Evolutionary conservation across 2,888 invertebrate species (phyloP).

Genomic region (Acleris cristana): DNA sequence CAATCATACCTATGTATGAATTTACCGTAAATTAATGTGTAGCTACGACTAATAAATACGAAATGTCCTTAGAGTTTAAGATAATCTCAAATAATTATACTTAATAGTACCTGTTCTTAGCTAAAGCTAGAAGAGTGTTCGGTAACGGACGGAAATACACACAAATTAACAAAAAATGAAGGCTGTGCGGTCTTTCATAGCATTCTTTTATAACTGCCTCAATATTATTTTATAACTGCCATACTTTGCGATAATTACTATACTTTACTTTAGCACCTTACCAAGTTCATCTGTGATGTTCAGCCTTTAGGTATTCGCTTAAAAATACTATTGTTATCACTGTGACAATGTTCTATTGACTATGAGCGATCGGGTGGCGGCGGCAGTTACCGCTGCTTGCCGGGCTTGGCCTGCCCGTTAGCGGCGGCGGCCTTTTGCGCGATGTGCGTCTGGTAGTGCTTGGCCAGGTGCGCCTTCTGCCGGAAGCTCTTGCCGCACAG

Average conservation of each 20-base stretch:
- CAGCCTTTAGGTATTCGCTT: slow-evolving; percentile 77
- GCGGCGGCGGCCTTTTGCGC: slow-evolving; percentile 91
- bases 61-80: slow-evolving; percentile 57
- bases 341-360: slow-evolving; percentile 76
- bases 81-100: slow-evolving; percentile 57
- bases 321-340: slow-evolving; percentile 68
- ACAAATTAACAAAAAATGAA: slow-evolving; percentile 79
- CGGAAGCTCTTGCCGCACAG: slow-evolving; percentile 97
- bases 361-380: slow-evolving; percentile 57
- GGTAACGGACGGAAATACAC: slow-evolving; percentile 82
- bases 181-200: slow-evolving; percentile 60
- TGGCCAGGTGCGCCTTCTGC: slow-evolving; percentile 95
- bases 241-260: slow-evolving; percentile 71
- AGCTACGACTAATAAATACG: slow-evolving; percentile 63
- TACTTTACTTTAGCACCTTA: slow-evolving; percentile 80
- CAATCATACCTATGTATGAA: slow-evolving; percentile 44
- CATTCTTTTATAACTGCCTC: slow-evolving; percentile 46
- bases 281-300: slow-evolving; percentile 80
- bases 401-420: slow-evolving; percentile 85
- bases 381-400: slow-evolving; percentile 78
- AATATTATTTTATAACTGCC: slow-evolving; percentile 59
- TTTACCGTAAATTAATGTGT: slow-evolving; percentile 55
- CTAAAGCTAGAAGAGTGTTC: slow-evolving; percentile 76
- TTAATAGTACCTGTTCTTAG: slow-evolving; percentile 68
- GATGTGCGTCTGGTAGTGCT: slow-evolving; percentile 96